Evolutionary conservation across 2,888 invertebrate species (phyloP).

Genomic region (Heliconius ethilla): DNA sequence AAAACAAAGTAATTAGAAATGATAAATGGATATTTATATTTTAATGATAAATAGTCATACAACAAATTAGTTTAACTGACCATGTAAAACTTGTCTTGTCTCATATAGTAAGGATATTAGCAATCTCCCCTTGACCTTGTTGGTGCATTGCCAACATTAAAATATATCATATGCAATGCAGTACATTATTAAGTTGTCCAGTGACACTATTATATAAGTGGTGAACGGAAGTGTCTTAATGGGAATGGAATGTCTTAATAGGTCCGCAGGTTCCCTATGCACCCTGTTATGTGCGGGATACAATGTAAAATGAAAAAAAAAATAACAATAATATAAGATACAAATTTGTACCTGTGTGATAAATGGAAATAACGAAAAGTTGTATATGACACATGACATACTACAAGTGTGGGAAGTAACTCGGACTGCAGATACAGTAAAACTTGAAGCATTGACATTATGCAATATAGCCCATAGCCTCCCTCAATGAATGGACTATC

Average conservation of each 20-base stretch:
- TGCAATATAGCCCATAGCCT: too few species aligned
- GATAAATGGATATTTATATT: slow-evolving; percentile 1
- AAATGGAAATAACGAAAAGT: slow-evolving; percentile 2
- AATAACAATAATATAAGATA: too few species aligned
- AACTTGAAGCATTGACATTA: too few species aligned
- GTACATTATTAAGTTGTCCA: neutral
- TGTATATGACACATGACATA: neutral
- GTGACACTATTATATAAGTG: neutral
- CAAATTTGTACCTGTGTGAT: neutral
- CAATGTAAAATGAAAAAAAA: too few species aligned
- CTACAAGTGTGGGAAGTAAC: too few species aligned
- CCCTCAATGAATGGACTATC: too few species aligned
- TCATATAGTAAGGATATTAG: slow-evolving; percentile 30
- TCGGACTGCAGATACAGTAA: too few species aligned
- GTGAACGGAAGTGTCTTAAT: too few species aligned
- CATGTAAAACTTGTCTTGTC: slow-evolving; percentile 24
- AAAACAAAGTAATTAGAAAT: neutral
- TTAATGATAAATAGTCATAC: neutral
- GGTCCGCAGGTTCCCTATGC: too few species aligned
- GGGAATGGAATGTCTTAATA: too few species aligned
- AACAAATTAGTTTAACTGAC: neutral
- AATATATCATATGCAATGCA: slow-evolving; percentile 28
- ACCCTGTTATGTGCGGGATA: too few species aligned
- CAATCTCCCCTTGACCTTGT: slow-evolving; percentile 34
- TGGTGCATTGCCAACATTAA: slow-evolving; percentile 28